Conservation (phyloP, 2,113 vertebrate genomes). For the Pomatorhinus ruficollis region DNA sequence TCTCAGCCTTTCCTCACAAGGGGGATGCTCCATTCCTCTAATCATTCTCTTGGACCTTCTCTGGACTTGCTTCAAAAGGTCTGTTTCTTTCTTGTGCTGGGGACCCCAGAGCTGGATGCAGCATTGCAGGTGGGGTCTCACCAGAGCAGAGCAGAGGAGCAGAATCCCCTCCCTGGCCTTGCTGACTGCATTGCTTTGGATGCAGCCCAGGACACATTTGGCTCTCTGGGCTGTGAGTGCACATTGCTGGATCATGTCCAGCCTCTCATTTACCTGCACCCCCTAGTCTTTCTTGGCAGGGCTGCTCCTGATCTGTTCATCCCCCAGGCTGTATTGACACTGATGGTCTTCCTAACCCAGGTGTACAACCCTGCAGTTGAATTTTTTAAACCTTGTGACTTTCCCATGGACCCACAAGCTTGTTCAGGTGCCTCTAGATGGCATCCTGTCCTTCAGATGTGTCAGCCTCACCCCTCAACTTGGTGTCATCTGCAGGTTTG, state of each 20-base stretch:
- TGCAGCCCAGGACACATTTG: fast-evolving
- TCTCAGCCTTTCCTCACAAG: not conserved
- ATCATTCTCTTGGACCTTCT: not conserved
- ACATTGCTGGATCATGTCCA: fast-evolving
- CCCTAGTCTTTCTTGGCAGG: not conserved
- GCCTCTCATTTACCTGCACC: not conserved
- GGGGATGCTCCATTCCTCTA: not conserved
- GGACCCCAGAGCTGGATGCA: not conserved
- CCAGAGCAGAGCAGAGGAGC: not conserved
- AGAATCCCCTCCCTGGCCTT: not conserved
- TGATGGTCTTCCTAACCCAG: not conserved
- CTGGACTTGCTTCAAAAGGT: not conserved
- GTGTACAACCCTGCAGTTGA: not conserved
- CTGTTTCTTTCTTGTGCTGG: not conserved
- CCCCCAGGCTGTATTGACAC: not conserved
- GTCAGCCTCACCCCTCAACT: not conserved
- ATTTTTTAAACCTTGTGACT: not conserved
- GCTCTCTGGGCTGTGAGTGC: not conserved
- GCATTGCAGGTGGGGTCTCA: not conserved
- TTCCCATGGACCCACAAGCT: not conserved
- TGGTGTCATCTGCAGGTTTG: not conserved
- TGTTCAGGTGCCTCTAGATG: not conserved
- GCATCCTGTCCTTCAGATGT: not conserved
- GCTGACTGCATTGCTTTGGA: fast-evolving
- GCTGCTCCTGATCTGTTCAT: not conserved